Conservation (phyloP, 2,888 invertebrate genomes). For the Gymnoscelis rufifasciata region DNA sequence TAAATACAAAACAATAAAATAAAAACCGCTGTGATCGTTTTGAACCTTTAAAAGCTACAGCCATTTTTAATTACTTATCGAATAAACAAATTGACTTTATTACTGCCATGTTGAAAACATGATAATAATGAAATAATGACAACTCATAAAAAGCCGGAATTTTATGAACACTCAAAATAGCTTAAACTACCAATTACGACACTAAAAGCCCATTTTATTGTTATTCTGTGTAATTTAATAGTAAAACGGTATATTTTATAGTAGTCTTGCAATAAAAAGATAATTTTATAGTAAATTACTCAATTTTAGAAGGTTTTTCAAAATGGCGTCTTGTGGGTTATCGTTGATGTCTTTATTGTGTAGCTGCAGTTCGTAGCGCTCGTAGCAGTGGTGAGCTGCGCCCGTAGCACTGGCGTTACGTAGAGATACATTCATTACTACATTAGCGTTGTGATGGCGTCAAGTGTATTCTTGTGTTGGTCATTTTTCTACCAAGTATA, state of each 20-base stretch:
- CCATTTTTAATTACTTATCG: no score
- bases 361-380: constrained; percentile 10
- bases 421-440: no score
- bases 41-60: no score
- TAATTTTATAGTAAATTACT: constrained; percentile 16
- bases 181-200: constrained; percentile 27
- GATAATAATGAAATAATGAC: constrained; percentile 25
- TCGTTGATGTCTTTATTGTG: constrained; percentile 25
- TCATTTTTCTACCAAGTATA: no score
- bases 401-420: constrained; percentile 12
- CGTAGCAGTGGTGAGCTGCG: constrained; percentile 15
- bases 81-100: no score
- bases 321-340: background rate
- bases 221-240: constrained; percentile 22
- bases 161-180: constrained; percentile 23
- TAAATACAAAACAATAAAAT: no score
- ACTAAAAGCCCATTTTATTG: constrained; percentile 27
- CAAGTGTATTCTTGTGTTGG: no score
- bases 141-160: constrained; percentile 22
- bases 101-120: constrained; percentile 2
- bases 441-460: no score
- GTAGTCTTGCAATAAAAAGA: constrained; percentile 16
- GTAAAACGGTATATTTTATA: constrained; percentile 22
- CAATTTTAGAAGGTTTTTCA: constrained; percentile 11
- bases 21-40: no score